Base-by-base conservation (phyloP, 1,140 invertebrate genomes). In the Hetaerina americana region DNA sequence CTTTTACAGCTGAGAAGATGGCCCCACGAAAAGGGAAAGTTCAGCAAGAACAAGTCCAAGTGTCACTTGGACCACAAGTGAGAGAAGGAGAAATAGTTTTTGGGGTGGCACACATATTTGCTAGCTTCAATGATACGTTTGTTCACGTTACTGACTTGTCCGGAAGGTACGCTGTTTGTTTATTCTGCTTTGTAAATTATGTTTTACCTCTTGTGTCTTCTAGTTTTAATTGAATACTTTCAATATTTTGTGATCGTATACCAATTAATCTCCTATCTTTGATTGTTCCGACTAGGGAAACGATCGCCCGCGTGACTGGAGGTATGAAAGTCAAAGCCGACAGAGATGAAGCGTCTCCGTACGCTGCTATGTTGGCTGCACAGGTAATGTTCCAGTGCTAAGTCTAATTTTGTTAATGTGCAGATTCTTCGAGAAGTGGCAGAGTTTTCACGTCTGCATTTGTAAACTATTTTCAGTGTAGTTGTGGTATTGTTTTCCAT, bases 281-380 rank as follows among this genome's bases (percentile, higher is more conserved):
- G 74, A 74, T 57, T 73, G 70, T 67, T 74, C 75, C 74, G 79
- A 78, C n/a, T 74, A 92, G 95, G 78, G 97, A 99, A 92, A 99
- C 97, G 1, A 99, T 99, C 79, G 93, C 94, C 72, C 87, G 97
- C 79, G 93, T 99, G 29, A 99, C 98, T 78, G 98, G 98, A 81
- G 98, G 98, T 73, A 99, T 99, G 98, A 99, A 99, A 86, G 98
- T 99, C 0, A 99, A 99, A 83, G 97, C 97, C 78, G 98, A 99
- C 85, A 90, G 98, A 87, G 98, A 99, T 85, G 98, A 99, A 84
- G 94, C 97, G 77, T 99, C 97, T 27, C 98, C 98, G 18, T 99
- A 99, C 79, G 98, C 97, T 80, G 97, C 97, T 90, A 99, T 99
- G 97, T 97, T 99, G 85, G 98, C 98, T 80, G 97, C 97, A 75